Evolutionary conservation across 2,888 invertebrate species (phyloP), one percentile per base, ranked within the genome.

Genomic region (Pinctada fucata): DNA sequence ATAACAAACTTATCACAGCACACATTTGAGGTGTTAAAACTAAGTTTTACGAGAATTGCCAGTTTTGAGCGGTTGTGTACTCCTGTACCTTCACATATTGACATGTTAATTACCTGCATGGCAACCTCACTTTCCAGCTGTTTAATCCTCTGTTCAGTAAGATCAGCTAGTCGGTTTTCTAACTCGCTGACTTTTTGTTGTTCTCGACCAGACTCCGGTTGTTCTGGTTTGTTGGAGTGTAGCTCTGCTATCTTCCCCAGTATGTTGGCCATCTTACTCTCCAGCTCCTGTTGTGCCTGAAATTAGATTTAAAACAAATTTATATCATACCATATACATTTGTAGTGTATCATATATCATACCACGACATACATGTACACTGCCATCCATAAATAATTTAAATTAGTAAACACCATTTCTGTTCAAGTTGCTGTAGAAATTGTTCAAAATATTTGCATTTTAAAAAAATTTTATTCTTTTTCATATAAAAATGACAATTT

Each of bases 281-380:
- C 91, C 75, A 91, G 81, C 48, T 90, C 90, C 72, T 88, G 85
- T 76, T 91, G 91, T 71, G 89, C 88, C 91, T 91, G 67, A 5
- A 82, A 16, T 31, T 31, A 31, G 31, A 31, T 2, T 13, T 48
- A 72, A 52, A 31, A 31, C 31, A 31, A 31, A 31, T 31, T 31
- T 31, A 31, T 31, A 31, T 31, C 31, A 31, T 31, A 31, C 31
- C 31, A 31, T 31, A 31, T 31, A 31, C 31, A 31, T 31, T 31
- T 31, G 31, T 31, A 31, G 31, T 31, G 31, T 31, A 31, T 31
- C 31, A 31, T 31, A 1, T 31, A 31, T 31, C 31, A 31, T 31
- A 31, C 31, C 63, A 64, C 2, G 65, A 50, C 6, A 51, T 47
- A 75, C 50, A 48, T 51, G 68, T 8, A 66, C 5, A 2, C 6